Conservation (phyloP, 1,140 invertebrate genomes). For the Arctopsyche grandis region DNA sequence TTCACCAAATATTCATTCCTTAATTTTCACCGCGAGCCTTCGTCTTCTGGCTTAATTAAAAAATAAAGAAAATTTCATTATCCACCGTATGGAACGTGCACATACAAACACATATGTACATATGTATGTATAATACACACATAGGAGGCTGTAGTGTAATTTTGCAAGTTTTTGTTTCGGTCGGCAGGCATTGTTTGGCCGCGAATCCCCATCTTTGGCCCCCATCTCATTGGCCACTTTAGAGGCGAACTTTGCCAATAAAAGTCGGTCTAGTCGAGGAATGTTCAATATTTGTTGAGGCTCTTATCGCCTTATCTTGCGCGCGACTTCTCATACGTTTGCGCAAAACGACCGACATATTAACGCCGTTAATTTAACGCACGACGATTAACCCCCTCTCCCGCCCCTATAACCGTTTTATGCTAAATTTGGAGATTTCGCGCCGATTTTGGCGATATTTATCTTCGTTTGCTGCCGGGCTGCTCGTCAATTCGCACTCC, state of each 20-base stretch:
- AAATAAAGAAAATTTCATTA: no score
- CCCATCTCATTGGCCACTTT: constrained; percentile 33
- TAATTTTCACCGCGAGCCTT: no score
- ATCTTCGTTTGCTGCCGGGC: constrained; percentile 10
- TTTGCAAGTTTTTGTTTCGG: constrained; percentile 21
- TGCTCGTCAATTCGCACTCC: background rate
- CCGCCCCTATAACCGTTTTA: no score
- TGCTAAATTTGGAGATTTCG: background rate
- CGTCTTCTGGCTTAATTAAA: no score
- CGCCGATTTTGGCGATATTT: constrained; percentile 1
- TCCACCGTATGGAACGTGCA: no score
- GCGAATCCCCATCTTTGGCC: background rate
- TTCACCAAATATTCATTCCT: no score
- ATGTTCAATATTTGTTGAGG: constrained; percentile 50
- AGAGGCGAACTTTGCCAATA: constrained; percentile 50
- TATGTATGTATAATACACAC: no score
- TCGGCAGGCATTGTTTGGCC: background rate
- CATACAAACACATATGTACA: no score
- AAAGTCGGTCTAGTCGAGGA: constrained; percentile 43
- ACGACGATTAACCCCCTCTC: no score
- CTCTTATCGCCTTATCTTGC: constrained; percentile 43
- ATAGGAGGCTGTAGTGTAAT: background rate
- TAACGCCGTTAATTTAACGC: no score
- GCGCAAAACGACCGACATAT: background rate
- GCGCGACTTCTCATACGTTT: constrained; percentile 23